phyloP scores from a whole-genome alignment of 2,113 vertebrate species.

The Ammodytes dubius region DNA sequence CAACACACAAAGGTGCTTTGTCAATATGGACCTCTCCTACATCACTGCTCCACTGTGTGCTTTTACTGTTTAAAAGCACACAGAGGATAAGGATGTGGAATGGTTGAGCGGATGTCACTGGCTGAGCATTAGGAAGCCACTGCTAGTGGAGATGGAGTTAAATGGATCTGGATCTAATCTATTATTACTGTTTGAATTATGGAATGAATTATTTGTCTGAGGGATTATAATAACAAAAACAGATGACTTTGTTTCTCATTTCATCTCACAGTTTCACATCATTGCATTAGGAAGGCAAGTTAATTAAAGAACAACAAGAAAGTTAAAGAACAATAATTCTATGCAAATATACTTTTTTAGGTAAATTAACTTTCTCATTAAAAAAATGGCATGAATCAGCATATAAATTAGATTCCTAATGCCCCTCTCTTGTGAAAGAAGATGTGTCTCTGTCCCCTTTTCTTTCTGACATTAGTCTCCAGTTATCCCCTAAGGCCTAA shows the following conservation, averaged over 20 bases:
- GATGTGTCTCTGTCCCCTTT: background rate
- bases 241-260: background rate
- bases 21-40: conserved; percentile 39
- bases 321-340: background rate
- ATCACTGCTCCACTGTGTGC: conserved; percentile 40
- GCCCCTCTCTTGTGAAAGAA: conserved; percentile 37
- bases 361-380: background rate
- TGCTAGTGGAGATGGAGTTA: conserved; percentile 46
- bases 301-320: no score
- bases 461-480: conserved; percentile 3
- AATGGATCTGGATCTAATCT: conserved; percentile 54
- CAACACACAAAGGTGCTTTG: conserved; percentile 33
- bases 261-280: background rate
- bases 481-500: conserved; percentile 16
- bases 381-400: conserved; percentile 1
- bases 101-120: conserved; percentile 26
- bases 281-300: background rate
- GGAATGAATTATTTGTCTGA: background rate
- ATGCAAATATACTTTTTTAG: background rate
- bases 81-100: conserved; percentile 28
- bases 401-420: conserved; percentile 24
- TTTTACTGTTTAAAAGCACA: conserved; percentile 26
- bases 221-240: background rate
- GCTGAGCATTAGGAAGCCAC: conserved; percentile 51
- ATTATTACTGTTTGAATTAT: conserved; percentile 2